Conservation (phyloP, 2,113 vertebrate genomes). For the Colius striatus region DNA sequence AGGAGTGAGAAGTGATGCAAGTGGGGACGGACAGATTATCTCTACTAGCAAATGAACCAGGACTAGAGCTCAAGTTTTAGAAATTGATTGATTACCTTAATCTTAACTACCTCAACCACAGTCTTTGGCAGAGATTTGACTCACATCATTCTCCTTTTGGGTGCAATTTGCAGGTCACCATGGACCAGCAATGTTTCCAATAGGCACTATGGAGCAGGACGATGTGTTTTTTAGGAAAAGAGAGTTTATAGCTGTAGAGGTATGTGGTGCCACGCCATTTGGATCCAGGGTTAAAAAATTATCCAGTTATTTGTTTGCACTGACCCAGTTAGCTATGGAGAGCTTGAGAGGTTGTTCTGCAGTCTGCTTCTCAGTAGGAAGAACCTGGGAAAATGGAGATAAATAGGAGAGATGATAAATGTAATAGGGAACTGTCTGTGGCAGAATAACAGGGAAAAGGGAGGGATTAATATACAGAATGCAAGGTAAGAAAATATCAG, state of each 20-base stretch:
- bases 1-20: background rate
- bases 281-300: background rate
- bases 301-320: background rate
- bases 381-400: background rate
- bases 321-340: background rate
- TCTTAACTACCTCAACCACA: background rate
- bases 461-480: background rate
- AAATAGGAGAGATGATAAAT: background rate
- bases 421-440: background rate
- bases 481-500: background rate
- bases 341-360: background rate
- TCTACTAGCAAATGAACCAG: background rate
- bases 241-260: background rate
- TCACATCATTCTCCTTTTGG: background rate
- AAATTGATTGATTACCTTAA: background rate
- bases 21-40: background rate
- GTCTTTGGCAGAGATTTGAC: background rate
- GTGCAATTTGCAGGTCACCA: background rate
- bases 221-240: background rate
- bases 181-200: background rate
- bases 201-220: background rate
- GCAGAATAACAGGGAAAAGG: background rate
- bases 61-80: background rate
- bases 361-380: background rate
- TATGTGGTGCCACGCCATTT: background rate